A percentile compares a stretch with the other conserved stretches of the same genome.
phyloP scores from a whole-genome alignment of 2,113 vertebrate genomes.

The Malaclemys terrapin region DNA sequence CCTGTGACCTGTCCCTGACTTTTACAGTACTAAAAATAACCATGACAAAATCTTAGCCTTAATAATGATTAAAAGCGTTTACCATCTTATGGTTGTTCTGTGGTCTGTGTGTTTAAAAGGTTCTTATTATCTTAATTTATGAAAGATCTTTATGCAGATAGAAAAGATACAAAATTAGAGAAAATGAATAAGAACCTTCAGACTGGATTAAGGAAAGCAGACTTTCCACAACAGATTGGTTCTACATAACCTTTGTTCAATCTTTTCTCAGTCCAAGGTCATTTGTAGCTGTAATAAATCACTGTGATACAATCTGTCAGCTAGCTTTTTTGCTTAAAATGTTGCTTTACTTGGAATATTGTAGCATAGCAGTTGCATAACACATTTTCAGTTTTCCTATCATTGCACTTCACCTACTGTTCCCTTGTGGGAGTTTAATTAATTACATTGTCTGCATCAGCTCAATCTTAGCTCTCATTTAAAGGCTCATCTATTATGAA shows the following conservation, averaged over 20 bases:
- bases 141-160: background rate
- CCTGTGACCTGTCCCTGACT: no score
- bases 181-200: background rate
- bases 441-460: background rate
- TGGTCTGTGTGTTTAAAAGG: background rate
- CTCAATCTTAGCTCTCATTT: background rate
- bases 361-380: background rate
- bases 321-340: background rate
- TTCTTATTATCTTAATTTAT: background rate
- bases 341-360: background rate
- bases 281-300: constrained; percentile 38
- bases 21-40: no score
- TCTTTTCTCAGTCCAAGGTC: constrained; percentile 21
- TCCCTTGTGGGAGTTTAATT: background rate
- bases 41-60: no score
- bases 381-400: background rate
- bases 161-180: background rate
- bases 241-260: background rate
- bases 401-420: background rate
- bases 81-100: background rate
- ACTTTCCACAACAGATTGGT: background rate
- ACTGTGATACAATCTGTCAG: constrained; percentile 47
- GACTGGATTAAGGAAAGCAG: background rate
- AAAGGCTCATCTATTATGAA: background rate
- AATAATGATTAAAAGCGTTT: background rate